These are phyloP conservation scores for Alectoris magna DNA, from an alignment of 2,797 vertebrate genomes.

Conservation along the genomic window DNA sequence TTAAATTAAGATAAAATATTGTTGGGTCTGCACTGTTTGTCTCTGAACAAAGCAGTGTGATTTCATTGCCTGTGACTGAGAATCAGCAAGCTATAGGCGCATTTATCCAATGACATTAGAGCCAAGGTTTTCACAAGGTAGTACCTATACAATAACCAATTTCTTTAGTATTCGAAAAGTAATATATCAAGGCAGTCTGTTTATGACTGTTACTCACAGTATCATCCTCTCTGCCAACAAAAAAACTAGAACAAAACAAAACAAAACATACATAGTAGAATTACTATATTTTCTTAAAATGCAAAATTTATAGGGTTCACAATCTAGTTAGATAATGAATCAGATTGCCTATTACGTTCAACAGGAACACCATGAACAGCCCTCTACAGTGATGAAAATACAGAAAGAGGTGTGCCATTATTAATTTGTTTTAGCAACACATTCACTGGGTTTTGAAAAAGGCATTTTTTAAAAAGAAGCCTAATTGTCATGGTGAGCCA, in stretches of 20 bases:
- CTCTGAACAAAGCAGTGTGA: not conserved
- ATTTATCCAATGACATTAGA: not conserved
- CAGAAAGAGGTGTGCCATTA: not conserved
- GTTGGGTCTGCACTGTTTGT: conserved; percentile 54
- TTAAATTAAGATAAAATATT: conserved; percentile 75
- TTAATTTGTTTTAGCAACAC: not conserved
- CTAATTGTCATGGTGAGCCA: not conserved
- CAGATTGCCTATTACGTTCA: not conserved
- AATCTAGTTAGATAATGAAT: not conserved
- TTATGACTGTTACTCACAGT: not conserved
- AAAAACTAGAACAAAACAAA: not conserved
- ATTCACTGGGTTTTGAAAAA: not conserved
- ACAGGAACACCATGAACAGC: rapidly evolving
- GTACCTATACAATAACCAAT: not conserved
- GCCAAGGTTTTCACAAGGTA: not conserved
- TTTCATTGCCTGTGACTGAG: conserved; percentile 6
- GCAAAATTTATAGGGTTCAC: not conserved
- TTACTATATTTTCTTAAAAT: not conserved
- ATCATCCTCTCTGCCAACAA: not conserved
- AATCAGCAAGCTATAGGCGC: not conserved
- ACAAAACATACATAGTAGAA: no score
- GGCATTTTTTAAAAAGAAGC: not conserved
- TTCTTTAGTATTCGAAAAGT: not conserved
- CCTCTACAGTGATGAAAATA: not conserved
- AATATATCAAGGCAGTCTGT: not conserved